A percentile compares a stretch with the other conserved stretches of the same genome.
Evolutionary conservation across 2,888 invertebrate genomes (phyloP).

Genomic region (Rhopalosiphum nymphaeae): DNA sequence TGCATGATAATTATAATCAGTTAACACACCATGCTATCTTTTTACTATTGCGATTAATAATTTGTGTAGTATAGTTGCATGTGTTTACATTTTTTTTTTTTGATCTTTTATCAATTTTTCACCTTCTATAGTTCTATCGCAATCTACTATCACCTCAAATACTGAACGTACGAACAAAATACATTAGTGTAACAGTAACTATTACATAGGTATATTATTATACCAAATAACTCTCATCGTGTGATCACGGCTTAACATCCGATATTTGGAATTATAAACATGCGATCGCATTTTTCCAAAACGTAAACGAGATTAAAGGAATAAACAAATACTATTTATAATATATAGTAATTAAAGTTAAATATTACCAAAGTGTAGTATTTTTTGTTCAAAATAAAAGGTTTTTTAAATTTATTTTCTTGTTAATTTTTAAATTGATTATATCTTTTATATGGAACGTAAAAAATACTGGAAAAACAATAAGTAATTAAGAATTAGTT

Average conservation of each 20-base stretch:
- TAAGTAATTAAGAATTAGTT: background rate
- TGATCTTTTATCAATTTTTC: background rate
- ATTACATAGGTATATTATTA: accelerated
- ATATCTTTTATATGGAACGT: background rate
- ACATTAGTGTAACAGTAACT: background rate
- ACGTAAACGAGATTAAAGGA: background rate
- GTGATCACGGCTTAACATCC: background rate
- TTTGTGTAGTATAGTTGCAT: background rate
- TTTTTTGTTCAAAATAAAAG: background rate
- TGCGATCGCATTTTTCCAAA: background rate
- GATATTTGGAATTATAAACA: background rate
- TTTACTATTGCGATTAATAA: no score
- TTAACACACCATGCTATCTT: no score
- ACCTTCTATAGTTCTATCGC: background rate
- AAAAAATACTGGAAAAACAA: background rate
- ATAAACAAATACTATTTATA: background rate
- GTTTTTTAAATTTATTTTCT: background rate
- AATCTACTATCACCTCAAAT: background rate
- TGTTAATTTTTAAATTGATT: background rate
- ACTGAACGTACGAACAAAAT: background rate
- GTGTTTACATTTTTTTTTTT: background rate
- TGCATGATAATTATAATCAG: background rate
- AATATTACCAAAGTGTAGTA: background rate
- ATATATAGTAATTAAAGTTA: background rate
- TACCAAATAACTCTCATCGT: background rate